Conservation (phyloP, 53 echinoderm and acorn worm species). For the Zoroaster sp. region DNA sequence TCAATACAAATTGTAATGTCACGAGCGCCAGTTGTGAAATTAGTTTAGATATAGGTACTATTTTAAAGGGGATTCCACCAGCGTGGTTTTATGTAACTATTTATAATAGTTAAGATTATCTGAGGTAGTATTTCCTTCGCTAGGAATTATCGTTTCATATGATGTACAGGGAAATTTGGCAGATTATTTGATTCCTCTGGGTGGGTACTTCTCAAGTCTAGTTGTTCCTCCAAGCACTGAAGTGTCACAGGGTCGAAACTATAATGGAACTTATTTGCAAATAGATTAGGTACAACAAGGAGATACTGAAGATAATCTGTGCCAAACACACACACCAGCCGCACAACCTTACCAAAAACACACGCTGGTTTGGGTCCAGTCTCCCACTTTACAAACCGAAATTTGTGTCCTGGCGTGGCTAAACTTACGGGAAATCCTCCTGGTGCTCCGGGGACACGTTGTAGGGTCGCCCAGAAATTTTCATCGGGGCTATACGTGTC, state of each 20-base stretch:
- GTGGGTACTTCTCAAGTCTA: constrained; percentile 47
- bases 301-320: constrained; percentile 57
- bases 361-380: constrained; percentile 72
- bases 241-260: constrained; percentile 56
- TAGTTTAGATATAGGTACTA: too few relatives aligned
- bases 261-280: constrained; percentile 67
- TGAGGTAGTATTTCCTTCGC: too few relatives aligned
- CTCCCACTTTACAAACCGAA: constrained; percentile 90
- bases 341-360: constrained; percentile 50
- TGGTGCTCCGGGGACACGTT: constrained; percentile 70
- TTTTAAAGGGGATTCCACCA: too few relatives aligned
- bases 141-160: too few relatives aligned
- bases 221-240: constrained; percentile 60
- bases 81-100: too few relatives aligned
- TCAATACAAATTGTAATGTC: too few relatives aligned
- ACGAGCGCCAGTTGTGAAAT: too few relatives aligned
- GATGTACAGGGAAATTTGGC: constrained; percentile 23
- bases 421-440: constrained; percentile 74
- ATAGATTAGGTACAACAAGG: constrained; percentile 35
- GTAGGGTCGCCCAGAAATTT: constrained; percentile 87
- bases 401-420: constrained; percentile 67
- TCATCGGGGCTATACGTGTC: constrained; percentile 96
- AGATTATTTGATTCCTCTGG: constrained; percentile 15
- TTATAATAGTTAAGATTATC: too few relatives aligned
- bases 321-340: constrained; percentile 60